Base-by-base conservation (phyloP, 1,140 invertebrate species). In the Drosophila nigromelanica region DNA sequence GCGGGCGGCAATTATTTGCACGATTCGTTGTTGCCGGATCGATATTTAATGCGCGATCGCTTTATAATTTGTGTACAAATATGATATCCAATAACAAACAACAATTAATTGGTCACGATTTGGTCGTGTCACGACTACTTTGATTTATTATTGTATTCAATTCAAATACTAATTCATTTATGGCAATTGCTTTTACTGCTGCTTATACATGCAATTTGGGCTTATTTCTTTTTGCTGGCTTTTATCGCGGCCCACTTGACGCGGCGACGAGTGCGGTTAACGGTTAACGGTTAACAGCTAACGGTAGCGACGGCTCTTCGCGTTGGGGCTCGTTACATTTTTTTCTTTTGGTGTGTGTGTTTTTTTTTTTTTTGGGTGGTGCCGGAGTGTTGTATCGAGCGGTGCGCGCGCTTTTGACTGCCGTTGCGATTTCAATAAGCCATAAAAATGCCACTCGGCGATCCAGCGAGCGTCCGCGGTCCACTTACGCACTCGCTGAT, bases 31-130 rank as follows among this genome's bases (percentile, higher is more conserved):
- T 48, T 12, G 35, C 18, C 50, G 64, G 68, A 89, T 89, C 56
- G 83, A 56, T 89, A 83, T 89, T 87, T 87, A 87, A 87, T 79
- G 72, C 83, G 52, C 85, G 69, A 87, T 87, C 83, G 82, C 83
- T 89, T 89, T 83, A 64, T 87, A 89, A 87, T 87, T 89, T 87
- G 62, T 73, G 56, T 85, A 61, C 64, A 78, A 68, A 64, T 58
- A 12, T 45, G 45, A 60, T 73, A 68, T 60, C 54, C 52, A 67
- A 59, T 37, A 35, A 45, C 40, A 45, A 43, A 59, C 33, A 45
- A 5, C 27, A 52, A 48, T 43, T 45, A 61, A 56, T 50, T 67
- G 47, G 52, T 52, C 62, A 58, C 69, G 40, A 58, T 27, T 40
- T 40, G 21, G 52, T 27, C 45, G 15, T 63, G 61, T 59, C 52